phyloP scores from a whole-genome alignment of 2,888 invertebrate species.

The Ryuthela nishihirai region DNA sequence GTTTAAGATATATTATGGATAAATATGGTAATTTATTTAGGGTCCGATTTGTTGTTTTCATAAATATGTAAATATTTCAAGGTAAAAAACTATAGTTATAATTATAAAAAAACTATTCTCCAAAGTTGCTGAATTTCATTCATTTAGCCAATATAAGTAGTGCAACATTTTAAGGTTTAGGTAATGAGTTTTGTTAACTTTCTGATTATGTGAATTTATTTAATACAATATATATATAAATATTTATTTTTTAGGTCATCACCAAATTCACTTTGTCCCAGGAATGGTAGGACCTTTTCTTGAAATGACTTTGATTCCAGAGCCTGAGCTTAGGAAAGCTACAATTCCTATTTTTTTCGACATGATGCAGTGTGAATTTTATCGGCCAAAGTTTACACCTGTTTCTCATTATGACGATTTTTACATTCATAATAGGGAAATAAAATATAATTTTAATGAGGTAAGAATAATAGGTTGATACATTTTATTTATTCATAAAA shows the following conservation, averaged over 20 bases:
- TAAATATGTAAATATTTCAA: too few species aligned
- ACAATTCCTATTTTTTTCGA: slow-evolving; percentile 96
- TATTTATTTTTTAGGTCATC: slow-evolving; percentile 57
- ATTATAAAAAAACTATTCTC: too few species aligned
- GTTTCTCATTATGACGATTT: slow-evolving; percentile 20
- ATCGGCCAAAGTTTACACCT: slow-evolving; percentile 52
- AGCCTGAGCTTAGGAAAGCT: slow-evolving; percentile 76
- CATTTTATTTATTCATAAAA: too few species aligned
- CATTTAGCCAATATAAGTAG: too few species aligned
- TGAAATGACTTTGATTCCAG: slow-evolving; percentile 89
- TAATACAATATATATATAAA: neutral
- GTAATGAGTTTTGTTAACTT: slow-evolving; percentile 13
- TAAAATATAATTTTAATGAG: slow-evolving; percentile 69
- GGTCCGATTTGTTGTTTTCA: too few species aligned
- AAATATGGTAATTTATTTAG: too few species aligned
- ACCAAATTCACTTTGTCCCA: slow-evolving; percentile 78
- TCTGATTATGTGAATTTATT: neutral
- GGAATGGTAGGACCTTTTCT: slow-evolving; percentile 82
- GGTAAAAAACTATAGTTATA: too few species aligned
- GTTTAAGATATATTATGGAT: too few species aligned
- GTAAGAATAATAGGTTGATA: slow-evolving; percentile 44
- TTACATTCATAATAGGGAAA: slow-evolving; percentile 43
- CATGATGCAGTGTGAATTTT: slow-evolving; percentile 95
- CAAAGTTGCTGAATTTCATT: too few species aligned
- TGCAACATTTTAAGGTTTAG: too few species aligned